Evolutionary conservation across 1,140 invertebrate genomes (phyloP), one percentile per base, ranked within the genome.

Genomic region (Conopomorpha cramerella): DNA sequence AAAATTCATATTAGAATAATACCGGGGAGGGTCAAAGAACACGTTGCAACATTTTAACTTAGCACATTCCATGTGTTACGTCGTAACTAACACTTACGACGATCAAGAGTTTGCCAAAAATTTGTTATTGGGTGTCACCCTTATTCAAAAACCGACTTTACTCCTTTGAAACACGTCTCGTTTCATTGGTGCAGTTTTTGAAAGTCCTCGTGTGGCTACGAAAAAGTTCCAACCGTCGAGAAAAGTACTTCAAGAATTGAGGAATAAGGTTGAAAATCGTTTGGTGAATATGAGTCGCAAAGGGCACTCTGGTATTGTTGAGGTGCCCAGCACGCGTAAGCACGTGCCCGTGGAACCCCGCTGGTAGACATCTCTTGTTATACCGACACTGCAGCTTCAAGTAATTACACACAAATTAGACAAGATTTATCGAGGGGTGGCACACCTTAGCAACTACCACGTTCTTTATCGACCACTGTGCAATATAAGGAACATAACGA

Each of bases 341-440:
- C 67, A 66, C 71, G 71, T 76, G 71, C 64, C 68, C 46, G 38
- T 38, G 34, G 49, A 57, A 55, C 68, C 70, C 70, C 61, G 64
- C 64, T 57, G 67, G 43, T 67, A 65, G 61, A 62, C 65, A 67
- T 53, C 70, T 66, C 66, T 74, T 62, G 70, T 72, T 68, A 70
- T 64, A 58, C 41, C 49, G 63, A 63, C 66, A 61, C 65, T 70
- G 58, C 63, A 52, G 58, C 55, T 57, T 63, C 58, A 66, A 64
- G 66, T 76, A 76, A 76, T 76, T 73, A 76, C 71, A 76, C 65
- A 76, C 68, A 76, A 76, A 76, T 73, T 76, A 76, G 68, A 76
- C 62, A 73, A 76, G 71, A 76, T 76, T 76, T 76, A 76, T 76
- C 49, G 66, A 66, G 64, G 71, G 71, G 71, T 65, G 60, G 63